Evolutionary conservation across 2,113 vertebrate species (phyloP), one percentile per base, ranked within the genome.

Genomic region (Cryptomyrus ogoouensis): DNA sequence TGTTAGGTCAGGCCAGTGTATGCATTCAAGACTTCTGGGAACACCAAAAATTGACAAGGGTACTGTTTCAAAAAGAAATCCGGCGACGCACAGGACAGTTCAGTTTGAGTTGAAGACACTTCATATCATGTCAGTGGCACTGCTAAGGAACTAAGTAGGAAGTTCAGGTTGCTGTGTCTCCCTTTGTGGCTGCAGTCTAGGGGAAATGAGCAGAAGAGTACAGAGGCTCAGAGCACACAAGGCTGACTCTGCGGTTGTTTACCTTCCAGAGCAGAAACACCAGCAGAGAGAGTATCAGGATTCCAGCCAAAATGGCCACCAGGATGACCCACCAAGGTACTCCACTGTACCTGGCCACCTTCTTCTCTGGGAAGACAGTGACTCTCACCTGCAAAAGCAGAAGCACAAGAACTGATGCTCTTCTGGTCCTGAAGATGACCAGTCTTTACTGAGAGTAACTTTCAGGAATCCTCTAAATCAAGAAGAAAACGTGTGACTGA

Each of bases 201-300:
- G 27, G 53, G 85, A 27, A 52, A 87, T 31, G 44, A 12, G 13
- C 7, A 52, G 31, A 19, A 44, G 39, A 52, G 52, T 50, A 27
- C 44, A 35, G 87, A 27, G 31, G 62, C 27, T 17, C 6, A 3
- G 62, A 44, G n/a, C 3, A 49, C 27, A 89, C 0, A 77, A 9
- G 1, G 15, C 52, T n/a, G 50, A 39, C 24, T 62, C 44, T 27
- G 56, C 4, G 10, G 24, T 3, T n/a, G 91, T 96, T 97, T 93
- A 99, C 98, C 97, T 99, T 99, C 98, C 98, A 99, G 0, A 99
- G 94, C 91, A 99, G 92, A 93, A 97, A 97, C 44, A 99, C 97
- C 92, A 99, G 91, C 0, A 99, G 93, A 74, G 97, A 97, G 93
- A 99, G 96, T 97, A 99, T 97, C 90, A 98, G 91, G 91, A 99